phyloP scores from a whole-genome alignment of 2,797 vertebrate species.

The Anabas testudineus region DNA sequence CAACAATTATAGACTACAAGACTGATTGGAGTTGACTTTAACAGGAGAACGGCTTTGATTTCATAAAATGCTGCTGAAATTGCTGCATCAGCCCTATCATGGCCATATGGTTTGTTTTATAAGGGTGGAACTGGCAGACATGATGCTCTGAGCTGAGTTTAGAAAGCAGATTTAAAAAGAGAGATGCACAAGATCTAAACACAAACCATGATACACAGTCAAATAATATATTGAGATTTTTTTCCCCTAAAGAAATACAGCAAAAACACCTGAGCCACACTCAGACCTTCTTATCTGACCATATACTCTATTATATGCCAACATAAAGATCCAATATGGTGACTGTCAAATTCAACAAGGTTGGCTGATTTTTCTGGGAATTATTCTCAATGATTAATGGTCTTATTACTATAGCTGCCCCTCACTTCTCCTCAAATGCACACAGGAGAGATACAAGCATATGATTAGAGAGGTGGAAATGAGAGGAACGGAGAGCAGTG shows the following conservation, averaged over 20 bases:
- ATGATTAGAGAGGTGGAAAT: conserved; percentile 64
- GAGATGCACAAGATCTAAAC: conserved; percentile 4
- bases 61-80: conserved; percentile 38
- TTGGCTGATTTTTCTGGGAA: conserved; percentile 69
- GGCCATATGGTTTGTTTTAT: conserved; percentile 48
- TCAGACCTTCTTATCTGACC: conserved; percentile 68
- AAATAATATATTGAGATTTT: not conserved
- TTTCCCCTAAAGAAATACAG: conserved; percentile 11
- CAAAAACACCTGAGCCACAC: conserved; percentile 39
- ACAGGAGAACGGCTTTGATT: conserved; percentile 40
- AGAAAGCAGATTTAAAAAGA: conserved; percentile 16
- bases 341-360: conserved; percentile 77
- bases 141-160: not conserved
- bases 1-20: conserved; percentile 13
- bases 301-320: conserved; percentile 51
- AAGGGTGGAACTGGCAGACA: conserved; percentile 25
- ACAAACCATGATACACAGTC: not conserved
- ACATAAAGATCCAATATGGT: conserved; percentile 67
- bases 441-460: conserved; percentile 70
- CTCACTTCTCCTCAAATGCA: conserved; percentile 62
- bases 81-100: conserved; percentile 41
- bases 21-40: conserved; percentile 55
- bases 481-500: conserved; percentile 52
- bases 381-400: conserved; percentile 79
- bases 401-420: conserved; percentile 71